Evolutionary conservation across 2,113 vertebrate species (phyloP).

Genomic region (Myocastor coypus): DNA sequence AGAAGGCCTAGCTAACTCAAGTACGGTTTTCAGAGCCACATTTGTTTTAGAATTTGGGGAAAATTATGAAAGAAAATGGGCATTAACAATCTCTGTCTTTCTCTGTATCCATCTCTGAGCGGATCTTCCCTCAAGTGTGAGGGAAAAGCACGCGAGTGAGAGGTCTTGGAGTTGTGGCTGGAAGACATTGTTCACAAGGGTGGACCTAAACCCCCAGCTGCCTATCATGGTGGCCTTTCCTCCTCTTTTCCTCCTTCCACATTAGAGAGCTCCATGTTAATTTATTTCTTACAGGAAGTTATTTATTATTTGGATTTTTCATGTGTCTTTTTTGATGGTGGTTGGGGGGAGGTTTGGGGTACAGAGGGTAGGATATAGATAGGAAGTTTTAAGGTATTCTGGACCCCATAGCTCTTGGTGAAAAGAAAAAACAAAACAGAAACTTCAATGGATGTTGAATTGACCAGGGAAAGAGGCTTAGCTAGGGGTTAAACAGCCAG

Average conservation of each 20-base stretch:
- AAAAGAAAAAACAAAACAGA: background rate
- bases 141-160: background rate
- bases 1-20: slow-evolving; percentile 15
- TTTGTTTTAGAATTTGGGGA: slow-evolving; percentile 36
- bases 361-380: slow-evolving; percentile 34
- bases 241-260: slow-evolving; percentile 63
- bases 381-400: slow-evolving; percentile 34
- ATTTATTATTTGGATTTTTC: slow-evolving; percentile 88
- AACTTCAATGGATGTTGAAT: slow-evolving; percentile 59
- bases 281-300: slow-evolving; percentile 87
- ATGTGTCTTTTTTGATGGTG: slow-evolving; percentile 71
- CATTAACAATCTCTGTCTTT: slow-evolving; percentile 41
- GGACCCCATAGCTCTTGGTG: slow-evolving; percentile 62
- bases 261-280: slow-evolving; percentile 84
- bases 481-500: slow-evolving; percentile 48
- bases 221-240: slow-evolving; percentile 63
- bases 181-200: slow-evolving; percentile 45
- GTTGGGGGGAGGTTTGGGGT: background rate
- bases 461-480: slow-evolving; percentile 59
- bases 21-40: slow-evolving; percentile 51
- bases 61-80: slow-evolving; percentile 47
- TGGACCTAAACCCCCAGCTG: background rate
- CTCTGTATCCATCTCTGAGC: slow-evolving; percentile 35
- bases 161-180: background rate
- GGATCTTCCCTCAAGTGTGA: slow-evolving; percentile 27